Evolutionary conservation across 2,113 vertebrate species (phyloP), one percentile per base, ranked within the genome.

Genomic region (Anthoscopus minutus): DNA sequence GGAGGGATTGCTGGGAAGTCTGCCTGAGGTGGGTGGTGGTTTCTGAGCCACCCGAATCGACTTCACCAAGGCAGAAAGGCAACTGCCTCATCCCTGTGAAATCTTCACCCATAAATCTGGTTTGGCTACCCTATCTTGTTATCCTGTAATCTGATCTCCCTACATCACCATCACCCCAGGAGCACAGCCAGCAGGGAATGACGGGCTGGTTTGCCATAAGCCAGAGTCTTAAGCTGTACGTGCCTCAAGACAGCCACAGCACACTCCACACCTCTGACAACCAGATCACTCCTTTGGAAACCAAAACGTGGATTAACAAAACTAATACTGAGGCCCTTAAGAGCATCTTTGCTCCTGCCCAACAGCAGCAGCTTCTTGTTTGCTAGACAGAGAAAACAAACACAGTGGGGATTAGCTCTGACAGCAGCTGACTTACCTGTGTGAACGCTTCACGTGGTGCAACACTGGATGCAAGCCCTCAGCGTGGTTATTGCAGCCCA

Each of bases 121-220:
- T 82, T 80, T 38, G 71, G 67, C 87, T 65, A 50, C n/a, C 54
- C 76, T 42, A 25, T 45, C 83, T 62, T 15, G 57, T 89, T 93
- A 66, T 60, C 70, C 84, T 70, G 67, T 66, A 45, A 93, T 90
- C 92, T 72, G n/a, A 94, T 58, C 88, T 96, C 76, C 54, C 74
- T 35, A 10, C 21, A 6, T 8, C 60, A 27, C 35, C 65, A 95
- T 66, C 74, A 28, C 66, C 22, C 28, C 86, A 69, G 88, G 40
- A 89, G 40, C 4, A 23, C 61, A 60, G 89, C 81, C 89, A 94
- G 81, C 77, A 53, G 5, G 47, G 69, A 88, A 61, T 19, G 74
- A 83, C 84, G 57, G 51, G 23, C 70, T 86, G 66, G 53, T 80
- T 80, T 80, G 60, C 82, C 86, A 66, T 45, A 92, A 93, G 24